Percentiles rank a stretch among this genome's conserved stretches.
phyloP scores from a whole-genome alignment of 2,888 invertebrate genomes.

The Lissonota sp. region DNA sequence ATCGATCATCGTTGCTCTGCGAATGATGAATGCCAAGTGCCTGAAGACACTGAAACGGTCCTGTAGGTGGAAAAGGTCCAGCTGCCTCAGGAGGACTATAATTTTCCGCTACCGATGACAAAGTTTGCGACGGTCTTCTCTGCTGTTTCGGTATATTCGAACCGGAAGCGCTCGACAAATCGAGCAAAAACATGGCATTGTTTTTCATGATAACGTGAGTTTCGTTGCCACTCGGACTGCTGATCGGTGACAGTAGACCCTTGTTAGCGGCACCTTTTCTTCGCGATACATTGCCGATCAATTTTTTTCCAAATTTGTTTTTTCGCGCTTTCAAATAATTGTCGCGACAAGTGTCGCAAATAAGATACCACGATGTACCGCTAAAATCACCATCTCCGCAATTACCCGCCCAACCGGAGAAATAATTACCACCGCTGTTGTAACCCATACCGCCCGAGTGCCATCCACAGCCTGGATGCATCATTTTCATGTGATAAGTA shows the following conservation, averaged over 20 bases:
- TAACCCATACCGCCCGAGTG: constrained; percentile 95
- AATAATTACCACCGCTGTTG: constrained; percentile 95
- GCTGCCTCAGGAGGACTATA: constrained; percentile 85
- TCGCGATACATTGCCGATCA: constrained; percentile 75
- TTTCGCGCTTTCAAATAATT: constrained; percentile 86
- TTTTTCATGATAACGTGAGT: constrained; percentile 92
- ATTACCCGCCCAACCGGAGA: constrained; percentile 94
- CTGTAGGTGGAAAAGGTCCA: constrained; percentile 85
- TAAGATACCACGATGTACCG: constrained; percentile 94
- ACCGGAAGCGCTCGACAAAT: constrained; percentile 92
- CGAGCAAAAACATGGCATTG: constrained; percentile 97
- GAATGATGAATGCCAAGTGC: constrained; percentile 83
- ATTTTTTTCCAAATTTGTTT: constrained; percentile 77
- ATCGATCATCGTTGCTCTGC: constrained; percentile 78
- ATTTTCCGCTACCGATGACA: constrained; percentile 86
- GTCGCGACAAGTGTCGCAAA: constrained; percentile 96
- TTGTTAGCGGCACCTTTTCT: constrained; percentile 73
- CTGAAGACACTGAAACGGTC: constrained; percentile 87
- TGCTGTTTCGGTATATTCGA: constrained; percentile 83
- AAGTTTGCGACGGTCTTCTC: constrained; percentile 80
- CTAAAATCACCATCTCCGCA: constrained; percentile 94
- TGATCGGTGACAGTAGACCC: constrained; percentile 78
- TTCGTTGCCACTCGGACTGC: constrained; percentile 83
- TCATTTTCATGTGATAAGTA: constrained; percentile 95
- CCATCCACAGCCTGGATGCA: constrained; percentile 96